Percentiles rank a stretch among this genome's conserved stretches.
Conservation (phyloP, 2,888 invertebrate genomes). For the Capitulum mitella region DNA sequence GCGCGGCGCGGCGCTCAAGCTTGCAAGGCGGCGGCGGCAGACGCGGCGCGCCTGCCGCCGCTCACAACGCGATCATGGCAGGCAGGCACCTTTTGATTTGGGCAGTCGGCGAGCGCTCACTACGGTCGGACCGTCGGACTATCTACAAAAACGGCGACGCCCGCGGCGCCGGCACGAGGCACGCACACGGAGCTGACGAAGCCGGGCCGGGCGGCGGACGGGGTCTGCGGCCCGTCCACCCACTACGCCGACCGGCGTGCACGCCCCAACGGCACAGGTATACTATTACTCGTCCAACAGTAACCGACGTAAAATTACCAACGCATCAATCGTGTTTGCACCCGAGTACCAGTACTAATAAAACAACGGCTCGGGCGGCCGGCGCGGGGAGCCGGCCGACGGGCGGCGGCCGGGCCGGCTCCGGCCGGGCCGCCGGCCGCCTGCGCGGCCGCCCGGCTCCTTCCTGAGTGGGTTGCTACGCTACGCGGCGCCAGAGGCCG, state of each 20-base stretch:
- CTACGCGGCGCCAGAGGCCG: not conserved
- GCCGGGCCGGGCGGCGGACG: not conserved
- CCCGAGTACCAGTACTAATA: conserved; percentile 16
- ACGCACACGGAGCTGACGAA: not conserved
- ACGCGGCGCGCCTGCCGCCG: not conserved
- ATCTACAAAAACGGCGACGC: not conserved
- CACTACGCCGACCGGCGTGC: not conserved
- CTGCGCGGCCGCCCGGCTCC: too few relatives aligned
- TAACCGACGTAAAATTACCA: conserved; percentile 23
- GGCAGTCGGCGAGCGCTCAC: not conserved
- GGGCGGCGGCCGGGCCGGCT: too few relatives aligned
- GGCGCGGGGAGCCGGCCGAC: not conserved
- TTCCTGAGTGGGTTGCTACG: conserved; percentile 12
- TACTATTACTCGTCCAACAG: not conserved
- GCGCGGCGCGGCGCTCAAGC: not conserved
- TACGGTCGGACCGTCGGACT: not conserved
- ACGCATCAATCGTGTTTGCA: conserved; percentile 11
- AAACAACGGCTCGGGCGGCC: not conserved
- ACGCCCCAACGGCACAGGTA: not conserved
- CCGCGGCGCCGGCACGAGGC: not conserved
- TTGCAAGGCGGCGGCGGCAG: not conserved
- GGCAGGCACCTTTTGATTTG: conserved; percentile 24
- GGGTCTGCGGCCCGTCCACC: not conserved
- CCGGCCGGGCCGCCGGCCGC: too few relatives aligned
- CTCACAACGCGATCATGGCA: conserved; percentile 14